Evolutionary conservation across 1,140 invertebrate species (phyloP).

Genomic region (Araneus ventricosus): DNA sequence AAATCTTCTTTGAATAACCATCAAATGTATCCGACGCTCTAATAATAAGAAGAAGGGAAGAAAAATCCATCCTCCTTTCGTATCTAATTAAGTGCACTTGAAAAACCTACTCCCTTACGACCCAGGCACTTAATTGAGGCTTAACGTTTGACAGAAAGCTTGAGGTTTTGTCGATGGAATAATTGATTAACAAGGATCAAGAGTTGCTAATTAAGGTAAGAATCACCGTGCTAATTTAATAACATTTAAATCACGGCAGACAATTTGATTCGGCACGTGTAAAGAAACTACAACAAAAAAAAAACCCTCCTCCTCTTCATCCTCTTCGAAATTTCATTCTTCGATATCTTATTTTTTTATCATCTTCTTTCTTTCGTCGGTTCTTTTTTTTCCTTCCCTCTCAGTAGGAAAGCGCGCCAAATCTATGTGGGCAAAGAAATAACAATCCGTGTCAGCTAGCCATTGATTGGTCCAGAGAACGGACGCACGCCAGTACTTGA

Average conservation of each 20-base stretch:
- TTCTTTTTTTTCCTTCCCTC: neutral
- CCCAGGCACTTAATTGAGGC: constrained; percentile 20
- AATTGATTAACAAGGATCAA: constrained; percentile 45
- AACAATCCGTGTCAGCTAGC: constrained; percentile 73
- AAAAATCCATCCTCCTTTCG: constrained; percentile 11
- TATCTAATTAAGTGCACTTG: neutral
- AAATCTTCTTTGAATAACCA: neutral
- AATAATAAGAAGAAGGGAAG: neutral
- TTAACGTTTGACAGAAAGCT: constrained; percentile 27
- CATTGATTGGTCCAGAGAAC: constrained; percentile 71
- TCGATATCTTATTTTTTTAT: constrained; percentile 45
- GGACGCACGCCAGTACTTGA: constrained; percentile 66
- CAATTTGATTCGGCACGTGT: constrained; percentile 4
- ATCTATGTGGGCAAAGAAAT: constrained; percentile 73
- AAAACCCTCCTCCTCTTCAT: neutral
- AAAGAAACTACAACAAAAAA: neutral
- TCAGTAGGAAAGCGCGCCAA: constrained; percentile 47
- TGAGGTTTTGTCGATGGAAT: constrained; percentile 36
- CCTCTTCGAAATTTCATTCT: constrained; percentile 25
- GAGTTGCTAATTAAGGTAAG: constrained; percentile 19
- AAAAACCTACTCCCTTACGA: neutral
- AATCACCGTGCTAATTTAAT: constrained; percentile 28
- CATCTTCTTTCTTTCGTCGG: constrained; percentile 5
- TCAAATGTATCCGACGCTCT: neutral
- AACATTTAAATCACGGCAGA: constrained; percentile 27